A percentile compares a stretch with the other conserved stretches of the same genome.
These are phyloP conservation scores for Drosophila kanekoi DNA, from an alignment of 2,888 invertebrate genomes.

Conservation along the genomic window DNA sequence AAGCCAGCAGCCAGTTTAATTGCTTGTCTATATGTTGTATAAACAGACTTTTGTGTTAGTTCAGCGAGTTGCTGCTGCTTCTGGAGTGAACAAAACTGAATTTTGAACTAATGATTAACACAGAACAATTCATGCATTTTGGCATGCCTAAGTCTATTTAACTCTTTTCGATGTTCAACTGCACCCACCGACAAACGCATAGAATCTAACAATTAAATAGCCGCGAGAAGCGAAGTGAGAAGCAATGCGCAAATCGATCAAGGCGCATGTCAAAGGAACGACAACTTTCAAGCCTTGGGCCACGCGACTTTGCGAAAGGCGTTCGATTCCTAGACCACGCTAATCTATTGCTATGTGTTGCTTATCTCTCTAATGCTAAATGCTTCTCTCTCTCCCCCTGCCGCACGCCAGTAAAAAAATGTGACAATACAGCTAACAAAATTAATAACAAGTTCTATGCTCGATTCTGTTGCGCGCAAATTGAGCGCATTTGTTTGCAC, in stretches of 20 bases:
- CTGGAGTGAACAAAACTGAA: not conserved
- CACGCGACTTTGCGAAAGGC: too few relatives aligned
- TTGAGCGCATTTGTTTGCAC: too few relatives aligned
- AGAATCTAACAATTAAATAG: not conserved
- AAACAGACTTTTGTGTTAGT: not conserved
- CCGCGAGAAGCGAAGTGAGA: not conserved
- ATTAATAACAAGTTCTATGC: too few relatives aligned
- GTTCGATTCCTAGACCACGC: too few relatives aligned
- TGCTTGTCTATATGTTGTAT: not conserved
- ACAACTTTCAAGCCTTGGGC: too few relatives aligned
- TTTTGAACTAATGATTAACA: conserved; percentile 12
- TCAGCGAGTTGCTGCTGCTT: not conserved
- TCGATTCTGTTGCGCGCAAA: too few relatives aligned
- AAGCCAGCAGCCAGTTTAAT: not conserved
- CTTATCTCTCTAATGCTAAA: too few relatives aligned
- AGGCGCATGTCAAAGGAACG: not conserved
- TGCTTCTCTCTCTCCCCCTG: too few relatives aligned
- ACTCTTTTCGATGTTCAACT: not conserved
- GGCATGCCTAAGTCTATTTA: not conserved
- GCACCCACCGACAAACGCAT: not conserved
- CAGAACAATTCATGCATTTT: not conserved
- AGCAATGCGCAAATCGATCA: not conserved
- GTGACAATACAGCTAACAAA: too few relatives aligned
- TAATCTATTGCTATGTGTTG: too few relatives aligned
- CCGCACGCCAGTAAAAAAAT: too few relatives aligned